phyloP scores from a whole-genome alignment of 2,888 invertebrate species.

The Rhagium mordax region DNA sequence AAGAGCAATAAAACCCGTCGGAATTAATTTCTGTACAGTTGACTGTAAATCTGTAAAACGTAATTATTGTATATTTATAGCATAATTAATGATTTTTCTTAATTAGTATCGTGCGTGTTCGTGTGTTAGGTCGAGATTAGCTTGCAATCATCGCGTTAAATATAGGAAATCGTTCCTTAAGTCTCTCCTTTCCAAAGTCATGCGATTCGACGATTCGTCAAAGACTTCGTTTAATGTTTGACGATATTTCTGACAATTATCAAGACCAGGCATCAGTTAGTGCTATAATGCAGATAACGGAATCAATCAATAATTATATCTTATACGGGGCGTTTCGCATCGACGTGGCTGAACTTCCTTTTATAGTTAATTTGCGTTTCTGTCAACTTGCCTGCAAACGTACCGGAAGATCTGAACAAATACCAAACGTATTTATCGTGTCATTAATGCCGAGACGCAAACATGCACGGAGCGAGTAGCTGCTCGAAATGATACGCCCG shows the following conservation, averaged over 20 bases:
- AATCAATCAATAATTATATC: constrained; percentile 40
- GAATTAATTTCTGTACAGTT: constrained; percentile 37
- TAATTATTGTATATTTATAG: constrained; percentile 66
- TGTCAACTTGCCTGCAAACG: no score
- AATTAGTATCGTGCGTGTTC: constrained; percentile 68
- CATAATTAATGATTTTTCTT: constrained; percentile 68
- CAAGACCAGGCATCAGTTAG: constrained; percentile 44
- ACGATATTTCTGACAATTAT: constrained; percentile 61
- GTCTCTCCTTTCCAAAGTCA: constrained; percentile 59
- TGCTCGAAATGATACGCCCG: constrained; percentile 57
- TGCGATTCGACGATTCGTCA: constrained; percentile 67
- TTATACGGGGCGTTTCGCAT: not conserved
- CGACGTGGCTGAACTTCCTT: no score
- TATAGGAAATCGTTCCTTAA: constrained; percentile 63
- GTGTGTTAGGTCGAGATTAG: constrained; percentile 57
- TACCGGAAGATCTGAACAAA: not conserved
- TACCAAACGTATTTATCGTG: not conserved
- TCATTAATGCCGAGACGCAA: not conserved
- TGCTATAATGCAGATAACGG: constrained; percentile 24
- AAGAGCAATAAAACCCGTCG: not conserved
- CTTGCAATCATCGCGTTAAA: constrained; percentile 57
- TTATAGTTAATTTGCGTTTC: no score
- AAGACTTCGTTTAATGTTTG: constrained; percentile 65
- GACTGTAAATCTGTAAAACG: constrained; percentile 54
- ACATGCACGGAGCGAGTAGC: constrained; percentile 23